Percentiles rank a stretch among this genome's conserved stretches.
phyloP scores from a whole-genome alignment of 2,797 vertebrate genomes.

The Anguilla marmorata region DNA sequence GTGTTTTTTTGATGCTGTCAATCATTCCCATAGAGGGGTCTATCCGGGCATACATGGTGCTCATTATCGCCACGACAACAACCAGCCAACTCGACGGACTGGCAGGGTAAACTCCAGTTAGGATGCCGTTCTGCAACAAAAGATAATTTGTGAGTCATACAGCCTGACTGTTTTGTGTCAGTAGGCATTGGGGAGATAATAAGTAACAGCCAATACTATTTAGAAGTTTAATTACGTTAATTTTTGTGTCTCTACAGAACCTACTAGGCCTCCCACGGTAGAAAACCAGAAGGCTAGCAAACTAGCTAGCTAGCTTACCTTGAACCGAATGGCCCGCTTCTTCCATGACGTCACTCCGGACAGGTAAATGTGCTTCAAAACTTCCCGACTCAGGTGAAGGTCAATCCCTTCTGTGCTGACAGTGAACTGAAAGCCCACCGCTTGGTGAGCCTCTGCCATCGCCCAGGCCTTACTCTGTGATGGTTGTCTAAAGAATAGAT shows the following conservation, averaged over 20 bases:
- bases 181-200: neutral
- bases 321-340: conserved; percentile 83
- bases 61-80: conserved; percentile 81
- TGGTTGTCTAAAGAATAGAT: neutral
- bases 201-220: neutral
- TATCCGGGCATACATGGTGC: conserved; percentile 78
- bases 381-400: conserved; percentile 84
- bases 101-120: conserved; percentile 90
- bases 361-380: conserved; percentile 84
- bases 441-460: conserved; percentile 98
- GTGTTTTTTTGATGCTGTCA: conserved; percentile 70
- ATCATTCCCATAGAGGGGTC: conserved; percentile 87
- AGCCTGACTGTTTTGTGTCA: neutral
- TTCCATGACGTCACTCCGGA: conserved; percentile 85
- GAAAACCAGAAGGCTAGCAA: neutral
- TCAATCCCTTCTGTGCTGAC: conserved; percentile 89
- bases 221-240: neutral
- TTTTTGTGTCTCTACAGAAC: neutral
- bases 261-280: neutral
- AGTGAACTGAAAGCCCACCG: conserved; percentile 94
- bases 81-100: conserved; percentile 92
- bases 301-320: conserved; percentile 65
- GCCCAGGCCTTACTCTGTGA: conserved; percentile 26
- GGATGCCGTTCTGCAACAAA: conserved; percentile 81
- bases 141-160: neutral